These are phyloP conservation scores for Smithornis capensis DNA, from an alignment of 2,113 vertebrate species.

Conservation along the genomic window DNA sequence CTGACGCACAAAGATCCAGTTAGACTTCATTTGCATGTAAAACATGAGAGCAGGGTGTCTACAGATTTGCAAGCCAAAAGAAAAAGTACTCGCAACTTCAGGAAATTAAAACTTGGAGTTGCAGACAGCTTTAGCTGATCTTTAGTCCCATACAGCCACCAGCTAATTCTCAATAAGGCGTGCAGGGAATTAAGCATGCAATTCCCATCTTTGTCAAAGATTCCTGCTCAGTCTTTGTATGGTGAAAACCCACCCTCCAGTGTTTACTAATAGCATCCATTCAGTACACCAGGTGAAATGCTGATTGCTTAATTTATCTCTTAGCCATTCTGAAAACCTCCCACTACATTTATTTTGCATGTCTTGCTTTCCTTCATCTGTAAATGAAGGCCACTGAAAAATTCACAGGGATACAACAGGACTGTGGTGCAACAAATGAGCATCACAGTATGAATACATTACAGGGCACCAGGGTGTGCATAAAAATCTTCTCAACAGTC, in stretches of 20 bases:
- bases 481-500: constrained; percentile 1
- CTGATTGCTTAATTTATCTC: constrained; percentile 51
- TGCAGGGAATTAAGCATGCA: constrained; percentile 33
- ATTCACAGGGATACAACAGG: neutral
- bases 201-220: constrained; percentile 33
- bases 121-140: constrained; percentile 7
- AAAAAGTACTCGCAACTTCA: constrained; percentile 1
- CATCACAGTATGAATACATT: neutral
- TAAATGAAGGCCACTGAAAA: constrained; percentile 2
- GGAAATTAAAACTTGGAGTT: neutral
- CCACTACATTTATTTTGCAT: constrained; percentile 15
- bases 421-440: neutral
- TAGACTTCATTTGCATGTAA: constrained; percentile 32
- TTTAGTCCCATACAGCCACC: constrained; percentile 5
- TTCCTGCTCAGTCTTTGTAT: neutral
- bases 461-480: neutral
- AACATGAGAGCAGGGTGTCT: constrained; percentile 9
- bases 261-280: constrained; percentile 23
- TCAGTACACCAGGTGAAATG: constrained; percentile 19
- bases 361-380: neutral
- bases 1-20: constrained; percentile 35
- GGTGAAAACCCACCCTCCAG: constrained; percentile 14
- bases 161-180: constrained; percentile 20
- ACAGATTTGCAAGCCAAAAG: constrained; percentile 9
- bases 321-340: neutral